Conservation (phyloP, 2,888 invertebrate species). For the Drosophila macrospina region DNA sequence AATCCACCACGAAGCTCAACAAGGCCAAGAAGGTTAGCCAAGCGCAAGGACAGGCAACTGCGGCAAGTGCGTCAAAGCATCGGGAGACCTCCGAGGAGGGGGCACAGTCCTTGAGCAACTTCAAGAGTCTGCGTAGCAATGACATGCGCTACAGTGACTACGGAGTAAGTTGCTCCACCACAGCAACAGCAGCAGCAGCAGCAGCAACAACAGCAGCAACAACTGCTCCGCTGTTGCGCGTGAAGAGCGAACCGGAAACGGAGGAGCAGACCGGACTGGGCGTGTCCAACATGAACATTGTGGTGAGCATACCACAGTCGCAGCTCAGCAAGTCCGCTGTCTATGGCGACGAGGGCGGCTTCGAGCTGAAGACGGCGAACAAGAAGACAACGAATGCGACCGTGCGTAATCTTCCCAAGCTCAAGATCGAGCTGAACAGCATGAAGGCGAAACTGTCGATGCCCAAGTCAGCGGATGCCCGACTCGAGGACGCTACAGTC, state of each 20-base stretch:
- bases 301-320: slow-evolving; percentile 84
- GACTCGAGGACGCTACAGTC: slow-evolving; percentile 58
- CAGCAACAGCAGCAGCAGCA: slow-evolving; percentile 34
- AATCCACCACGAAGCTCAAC: slow-evolving; percentile 39
- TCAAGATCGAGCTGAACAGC: slow-evolving; percentile 83
- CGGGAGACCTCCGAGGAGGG: slow-evolving; percentile 54
- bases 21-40: slow-evolving; percentile 61
- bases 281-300: slow-evolving; percentile 69
- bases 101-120: slow-evolving; percentile 69
- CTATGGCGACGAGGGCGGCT: slow-evolving; percentile 76
- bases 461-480: slow-evolving; percentile 79
- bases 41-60: slow-evolving; percentile 23
- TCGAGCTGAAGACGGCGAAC: slow-evolving; percentile 84
- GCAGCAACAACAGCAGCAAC: slow-evolving; percentile 28
- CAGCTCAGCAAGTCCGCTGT: slow-evolving; percentile 75
- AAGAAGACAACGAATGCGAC: slow-evolving; percentile 60
- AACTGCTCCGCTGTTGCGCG: slow-evolving; percentile 34
- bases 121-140: slow-evolving; percentile 85
- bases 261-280: slow-evolving; percentile 26
- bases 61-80: slow-evolving; percentile 16
- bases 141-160: slow-evolving; percentile 84
- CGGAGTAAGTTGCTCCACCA: slow-evolving; percentile 48
- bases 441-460: slow-evolving; percentile 82
- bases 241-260: slow-evolving; percentile 61
- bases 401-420: slow-evolving; percentile 77